Conservation (phyloP, 2,888 invertebrate species). For the Agonopterix subpropinquella region DNA sequence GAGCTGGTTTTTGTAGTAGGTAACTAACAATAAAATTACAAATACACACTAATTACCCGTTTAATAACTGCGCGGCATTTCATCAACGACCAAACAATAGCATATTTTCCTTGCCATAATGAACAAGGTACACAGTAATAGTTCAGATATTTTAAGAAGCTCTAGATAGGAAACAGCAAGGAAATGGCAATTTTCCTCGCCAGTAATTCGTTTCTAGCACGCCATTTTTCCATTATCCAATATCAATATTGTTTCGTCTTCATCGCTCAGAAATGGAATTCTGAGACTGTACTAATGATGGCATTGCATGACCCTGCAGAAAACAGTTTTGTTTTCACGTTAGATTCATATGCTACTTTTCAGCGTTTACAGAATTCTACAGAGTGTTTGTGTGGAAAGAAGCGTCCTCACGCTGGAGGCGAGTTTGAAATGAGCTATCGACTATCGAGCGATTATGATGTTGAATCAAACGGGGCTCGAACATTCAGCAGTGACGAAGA, state of each 20-base stretch:
- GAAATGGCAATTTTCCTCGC: slow-evolving; percentile 62
- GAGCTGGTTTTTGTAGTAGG: too few species aligned
- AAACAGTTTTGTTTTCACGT: slow-evolving; percentile 9
- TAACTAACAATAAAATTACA: too few species aligned
- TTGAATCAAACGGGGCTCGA: too few species aligned
- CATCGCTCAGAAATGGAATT: slow-evolving; percentile 56
- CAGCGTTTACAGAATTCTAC: background rate
- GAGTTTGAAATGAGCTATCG: too few species aligned
- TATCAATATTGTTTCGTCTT: slow-evolving; percentile 72
- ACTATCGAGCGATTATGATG: too few species aligned
- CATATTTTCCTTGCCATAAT: background rate
- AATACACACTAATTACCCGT: too few species aligned
- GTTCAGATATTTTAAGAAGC: slow-evolving; percentile 30
- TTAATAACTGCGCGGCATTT: background rate
- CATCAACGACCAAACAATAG: background rate
- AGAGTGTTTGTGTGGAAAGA: too few species aligned
- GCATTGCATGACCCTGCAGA: slow-evolving; percentile 50
- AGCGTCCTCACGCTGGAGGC: too few species aligned
- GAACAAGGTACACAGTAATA: background rate
- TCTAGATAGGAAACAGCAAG: slow-evolving; percentile 51
- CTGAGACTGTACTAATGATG: slow-evolving; percentile 59
- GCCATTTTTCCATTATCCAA: slow-evolving; percentile 71
- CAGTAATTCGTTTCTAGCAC: slow-evolving; percentile 60
- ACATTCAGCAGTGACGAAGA: too few species aligned
- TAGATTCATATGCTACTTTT: background rate